Percentiles rank a stretch among this genome's conserved stretches.
These are phyloP conservation scores for Agrotis puta DNA, from an alignment of 2,888 invertebrate species.

Conservation along the genomic window DNA sequence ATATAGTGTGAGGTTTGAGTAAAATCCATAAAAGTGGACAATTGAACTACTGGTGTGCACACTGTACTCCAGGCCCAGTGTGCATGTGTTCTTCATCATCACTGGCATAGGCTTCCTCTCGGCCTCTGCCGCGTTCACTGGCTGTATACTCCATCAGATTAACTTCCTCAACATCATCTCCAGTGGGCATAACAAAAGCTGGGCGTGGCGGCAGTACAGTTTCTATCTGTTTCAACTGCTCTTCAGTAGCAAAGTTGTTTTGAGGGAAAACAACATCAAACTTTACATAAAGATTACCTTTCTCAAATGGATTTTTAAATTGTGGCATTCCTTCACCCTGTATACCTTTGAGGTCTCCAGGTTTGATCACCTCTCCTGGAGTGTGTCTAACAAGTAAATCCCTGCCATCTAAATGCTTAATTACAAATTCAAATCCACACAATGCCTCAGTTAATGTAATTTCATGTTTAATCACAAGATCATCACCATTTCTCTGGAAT, in stretches of 20 bases:
- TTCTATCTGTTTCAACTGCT: slow-evolving; percentile 93
- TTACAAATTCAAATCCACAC: slow-evolving; percentile 96
- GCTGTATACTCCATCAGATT: slow-evolving; percentile 94
- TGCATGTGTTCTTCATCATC: slow-evolving; percentile 92
- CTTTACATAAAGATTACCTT: slow-evolving; percentile 96
- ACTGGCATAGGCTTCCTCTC: slow-evolving; percentile 94
- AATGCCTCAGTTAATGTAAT: slow-evolving; percentile 96
- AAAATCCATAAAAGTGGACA: slow-evolving; percentile 76
- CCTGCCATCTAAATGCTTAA: slow-evolving; percentile 97
- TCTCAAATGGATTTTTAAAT: slow-evolving; percentile 95
- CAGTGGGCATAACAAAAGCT: slow-evolving; percentile 93
- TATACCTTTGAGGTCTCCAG: slow-evolving; percentile 95
- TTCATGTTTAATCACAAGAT: slow-evolving; percentile 93
- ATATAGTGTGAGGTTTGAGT: slow-evolving; percentile 86
- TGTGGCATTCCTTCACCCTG: slow-evolving; percentile 97
- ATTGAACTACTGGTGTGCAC: slow-evolving; percentile 94
- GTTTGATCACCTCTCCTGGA: slow-evolving; percentile 96
- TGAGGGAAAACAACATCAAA: slow-evolving; percentile 97
- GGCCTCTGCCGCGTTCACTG: slow-evolving; percentile 88
- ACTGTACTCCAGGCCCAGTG: slow-evolving; percentile 93
- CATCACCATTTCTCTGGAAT: slow-evolving; percentile 95
- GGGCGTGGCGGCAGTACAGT: slow-evolving; percentile 94
- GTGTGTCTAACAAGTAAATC: slow-evolving; percentile 94
- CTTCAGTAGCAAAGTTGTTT: slow-evolving; percentile 94
- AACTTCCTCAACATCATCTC: slow-evolving; percentile 96